Evolutionary conservation across 2,888 invertebrate species (phyloP).

Genomic region (Autographa gamma): DNA sequence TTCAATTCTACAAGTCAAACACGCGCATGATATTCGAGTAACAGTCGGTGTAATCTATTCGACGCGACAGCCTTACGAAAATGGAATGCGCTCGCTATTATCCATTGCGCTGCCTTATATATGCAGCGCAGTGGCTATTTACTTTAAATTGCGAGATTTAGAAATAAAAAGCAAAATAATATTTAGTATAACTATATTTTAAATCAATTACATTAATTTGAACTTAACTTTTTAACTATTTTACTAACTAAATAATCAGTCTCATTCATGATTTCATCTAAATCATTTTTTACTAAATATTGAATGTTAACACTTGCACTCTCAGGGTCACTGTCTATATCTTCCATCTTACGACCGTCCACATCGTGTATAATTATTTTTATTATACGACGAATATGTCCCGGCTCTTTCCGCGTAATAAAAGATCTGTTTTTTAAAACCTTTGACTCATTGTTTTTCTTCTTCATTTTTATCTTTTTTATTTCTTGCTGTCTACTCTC

Average conservation of each 20-base stretch:
- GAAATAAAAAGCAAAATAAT: too few relatives aligned
- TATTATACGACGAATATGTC: background rate
- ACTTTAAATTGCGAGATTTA: too few relatives aligned
- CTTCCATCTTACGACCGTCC: background rate
- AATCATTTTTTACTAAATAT: background rate
- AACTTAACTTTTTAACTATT: background rate
- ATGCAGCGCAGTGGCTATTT: too few relatives aligned
- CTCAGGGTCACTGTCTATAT: background rate
- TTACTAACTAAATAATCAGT: too few relatives aligned
- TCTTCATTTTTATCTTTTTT: background rate
- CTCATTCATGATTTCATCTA: background rate
- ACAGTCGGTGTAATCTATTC: too few relatives aligned
- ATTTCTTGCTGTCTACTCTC: background rate
- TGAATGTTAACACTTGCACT: background rate
- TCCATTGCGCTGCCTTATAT: too few relatives aligned
- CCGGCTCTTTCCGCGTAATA: conserved; percentile 1
- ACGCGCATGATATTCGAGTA: too few relatives aligned
- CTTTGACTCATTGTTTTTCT: background rate
- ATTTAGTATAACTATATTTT: too few relatives aligned
- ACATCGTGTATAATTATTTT: background rate
- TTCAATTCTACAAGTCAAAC: too few relatives aligned
- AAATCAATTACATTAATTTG: background rate
- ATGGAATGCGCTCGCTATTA: too few relatives aligned
- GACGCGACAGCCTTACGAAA: too few relatives aligned
- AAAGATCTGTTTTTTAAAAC: background rate